These are phyloP conservation scores for Hypena proboscidalis DNA, from an alignment of 2,888 invertebrate genomes.

Conservation along the genomic window DNA sequence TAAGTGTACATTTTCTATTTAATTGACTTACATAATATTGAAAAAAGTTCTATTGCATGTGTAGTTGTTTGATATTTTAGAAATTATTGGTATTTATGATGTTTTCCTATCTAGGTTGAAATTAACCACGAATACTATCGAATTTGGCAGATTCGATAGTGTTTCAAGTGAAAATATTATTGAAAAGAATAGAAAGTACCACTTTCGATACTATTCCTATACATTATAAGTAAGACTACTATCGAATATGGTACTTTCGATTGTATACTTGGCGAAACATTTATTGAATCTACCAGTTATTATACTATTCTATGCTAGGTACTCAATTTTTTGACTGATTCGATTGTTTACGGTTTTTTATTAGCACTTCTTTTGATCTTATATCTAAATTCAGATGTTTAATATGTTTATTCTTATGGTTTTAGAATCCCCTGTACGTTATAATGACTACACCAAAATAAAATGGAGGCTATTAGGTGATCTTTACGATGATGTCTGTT, in stretches of 20 bases:
- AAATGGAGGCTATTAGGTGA: constrained; percentile 1
- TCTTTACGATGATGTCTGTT: too few relatives aligned
- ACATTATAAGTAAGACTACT: neutral
- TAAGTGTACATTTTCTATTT: neutral
- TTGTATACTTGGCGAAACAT: neutral
- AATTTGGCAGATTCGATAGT: constrained; percentile 2
- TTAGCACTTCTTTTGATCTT: constrained; percentile 1
- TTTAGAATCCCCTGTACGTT: neutral
- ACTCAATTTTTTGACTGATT: neutral
- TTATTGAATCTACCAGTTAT: constrained; percentile 3
- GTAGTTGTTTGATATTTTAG: neutral
- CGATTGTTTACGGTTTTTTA: neutral
- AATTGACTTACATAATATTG: neutral
- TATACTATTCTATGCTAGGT: neutral
- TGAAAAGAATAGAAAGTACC: neutral
- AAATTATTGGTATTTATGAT: neutral
- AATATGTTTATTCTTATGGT: neutral
- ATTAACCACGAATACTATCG: constrained; percentile 1
- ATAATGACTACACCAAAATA: constrained; percentile 1
- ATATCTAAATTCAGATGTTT: neutral
- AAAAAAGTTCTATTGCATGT: neutral
- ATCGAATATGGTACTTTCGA: constrained; percentile 8
- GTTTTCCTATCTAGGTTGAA: neutral
- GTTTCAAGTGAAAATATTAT: neutral
- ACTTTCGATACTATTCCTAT: neutral